Percentiles rank a stretch among this genome's conserved stretches.
phyloP scores from a whole-genome alignment of 2,888 invertebrate genomes.

The Lepetodrilus schrolli region DNA sequence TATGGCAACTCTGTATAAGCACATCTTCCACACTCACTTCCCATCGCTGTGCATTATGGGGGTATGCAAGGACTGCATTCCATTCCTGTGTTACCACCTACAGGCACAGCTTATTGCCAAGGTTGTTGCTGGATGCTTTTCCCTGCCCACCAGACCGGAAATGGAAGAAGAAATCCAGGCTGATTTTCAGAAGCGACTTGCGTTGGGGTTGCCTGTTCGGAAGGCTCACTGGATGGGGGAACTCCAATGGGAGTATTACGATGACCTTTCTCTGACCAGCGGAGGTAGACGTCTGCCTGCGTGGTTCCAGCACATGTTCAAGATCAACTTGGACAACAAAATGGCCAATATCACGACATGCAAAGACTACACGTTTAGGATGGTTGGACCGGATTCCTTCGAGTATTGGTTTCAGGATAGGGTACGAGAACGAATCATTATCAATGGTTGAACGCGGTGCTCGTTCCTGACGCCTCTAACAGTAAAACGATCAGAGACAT shows the following conservation, averaged over 20 bases:
- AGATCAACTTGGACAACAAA: no score
- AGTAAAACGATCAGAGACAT: no score
- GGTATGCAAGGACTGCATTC: constrained; percentile 87
- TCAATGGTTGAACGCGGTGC: no score
- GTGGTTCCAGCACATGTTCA: no score
- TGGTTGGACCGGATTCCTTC: no score
- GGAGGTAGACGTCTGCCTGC: no score
- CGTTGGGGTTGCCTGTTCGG: constrained; percentile 82
- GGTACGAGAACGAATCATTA: no score
- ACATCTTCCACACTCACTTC: constrained; percentile 86
- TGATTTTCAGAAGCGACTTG: constrained; percentile 80
- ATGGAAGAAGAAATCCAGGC: constrained; percentile 83
- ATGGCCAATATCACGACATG: no score
- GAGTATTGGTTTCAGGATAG: no score
- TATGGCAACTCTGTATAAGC: constrained; percentile 89
- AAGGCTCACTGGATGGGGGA: constrained; percentile 90
- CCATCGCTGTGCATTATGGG: constrained; percentile 89
- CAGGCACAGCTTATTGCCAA: constrained; percentile 74
- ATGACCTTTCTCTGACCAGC: no score
- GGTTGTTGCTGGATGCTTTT: constrained; percentile 80
- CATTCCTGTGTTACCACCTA: constrained; percentile 84
- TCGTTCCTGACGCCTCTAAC: no score
- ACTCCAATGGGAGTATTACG: constrained; percentile 83
- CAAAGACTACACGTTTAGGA: no score
- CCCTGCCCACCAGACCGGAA: constrained; percentile 80